Base-by-base conservation (phyloP, 2,888 invertebrate species). In the Ophioninae sp. region DNA sequence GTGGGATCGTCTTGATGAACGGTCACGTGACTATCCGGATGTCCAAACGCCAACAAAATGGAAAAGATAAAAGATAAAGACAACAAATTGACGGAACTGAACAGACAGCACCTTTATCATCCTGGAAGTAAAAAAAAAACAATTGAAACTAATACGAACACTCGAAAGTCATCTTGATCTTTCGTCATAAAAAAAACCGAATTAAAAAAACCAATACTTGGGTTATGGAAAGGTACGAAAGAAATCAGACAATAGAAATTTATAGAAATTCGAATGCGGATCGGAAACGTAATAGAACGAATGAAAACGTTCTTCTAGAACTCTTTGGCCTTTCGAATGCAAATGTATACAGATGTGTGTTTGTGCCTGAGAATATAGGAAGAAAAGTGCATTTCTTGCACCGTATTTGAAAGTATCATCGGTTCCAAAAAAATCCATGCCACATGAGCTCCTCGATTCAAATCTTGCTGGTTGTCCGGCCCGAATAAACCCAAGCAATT, bases 101-200 rank as follows among this genome's bases (percentile, higher is more conserved):
- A 62, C 23, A 62, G 30, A 62, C 62, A 23, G 23, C 21, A 62
- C 13, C 44, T 44, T 44, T 13, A 1, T 44, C 44, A 13, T 44
- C 44, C 44, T 44, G 44, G 44, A 44, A 44, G 44, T 44, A 44
- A 44, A 44, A 44, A 44, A 44, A 13, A 44, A 44, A 44, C 7
- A 8, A 8, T 8, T 7, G 13, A 13, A 44, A 2, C 6, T 44
- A 44, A 62, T 10, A 13, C 62, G 62, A 13, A 21, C 21, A 23
- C 23, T 23, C 62, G 59, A 62, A 59, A 59, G 62, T 62, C 62
- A 62, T 62, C 23, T 23, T 23, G 23, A 8, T 21, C 23, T 62
- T 62, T 30, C 23, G 44, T 44, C 44, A 13, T 13, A 44, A 44
- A 13, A 44, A 44, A 44, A 13, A 44, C 44, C 44, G 13, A 44